Percentiles rank a stretch among this genome's conserved stretches.
Conservation (phyloP, 2,797 vertebrate genomes). For the Anguilla anguilla region DNA sequence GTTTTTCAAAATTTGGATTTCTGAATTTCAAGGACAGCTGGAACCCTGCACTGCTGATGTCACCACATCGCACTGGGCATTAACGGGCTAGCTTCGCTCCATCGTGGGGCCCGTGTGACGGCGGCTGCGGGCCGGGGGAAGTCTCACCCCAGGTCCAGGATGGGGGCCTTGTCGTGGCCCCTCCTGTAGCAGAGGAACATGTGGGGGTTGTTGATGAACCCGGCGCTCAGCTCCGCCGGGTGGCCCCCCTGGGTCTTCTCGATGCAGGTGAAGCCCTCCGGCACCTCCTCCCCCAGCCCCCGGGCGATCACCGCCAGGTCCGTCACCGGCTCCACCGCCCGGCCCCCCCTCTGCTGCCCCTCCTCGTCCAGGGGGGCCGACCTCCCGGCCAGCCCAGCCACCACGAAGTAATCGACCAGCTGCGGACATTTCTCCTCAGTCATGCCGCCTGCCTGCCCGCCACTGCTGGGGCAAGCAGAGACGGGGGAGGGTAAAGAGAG, state of each 20-base stretch:
- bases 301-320: conserved; percentile 88
- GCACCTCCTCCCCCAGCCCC: conserved; percentile 88
- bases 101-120: not conserved
- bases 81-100: too few species aligned
- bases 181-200: conserved; percentile 90
- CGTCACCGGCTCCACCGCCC: conserved; percentile 81
- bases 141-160: conserved; percentile 87
- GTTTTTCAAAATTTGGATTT: not conserved
- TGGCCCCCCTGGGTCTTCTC: conserved; percentile 84
- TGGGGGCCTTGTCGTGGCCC: conserved; percentile 83
- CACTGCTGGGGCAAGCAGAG: conserved; percentile 51
- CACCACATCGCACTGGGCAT: not conserved
- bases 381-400: conserved; percentile 79
- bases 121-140: not conserved
- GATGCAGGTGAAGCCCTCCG: conserved; percentile 94
- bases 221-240: conserved; percentile 85
- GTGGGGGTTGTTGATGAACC: conserved; percentile 89
- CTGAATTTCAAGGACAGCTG: not conserved
- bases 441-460: conserved; percentile 77
- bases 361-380: conserved; percentile 78
- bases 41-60: not conserved
- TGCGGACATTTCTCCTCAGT: conserved; percentile 90
- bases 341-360: conserved; percentile 64
- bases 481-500: not conserved
- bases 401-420: conserved; percentile 94